Percentiles rank a stretch among this genome's conserved stretches.
Conservation (phyloP, 2,113 vertebrate genomes). For the Sander lucioperca region DNA sequence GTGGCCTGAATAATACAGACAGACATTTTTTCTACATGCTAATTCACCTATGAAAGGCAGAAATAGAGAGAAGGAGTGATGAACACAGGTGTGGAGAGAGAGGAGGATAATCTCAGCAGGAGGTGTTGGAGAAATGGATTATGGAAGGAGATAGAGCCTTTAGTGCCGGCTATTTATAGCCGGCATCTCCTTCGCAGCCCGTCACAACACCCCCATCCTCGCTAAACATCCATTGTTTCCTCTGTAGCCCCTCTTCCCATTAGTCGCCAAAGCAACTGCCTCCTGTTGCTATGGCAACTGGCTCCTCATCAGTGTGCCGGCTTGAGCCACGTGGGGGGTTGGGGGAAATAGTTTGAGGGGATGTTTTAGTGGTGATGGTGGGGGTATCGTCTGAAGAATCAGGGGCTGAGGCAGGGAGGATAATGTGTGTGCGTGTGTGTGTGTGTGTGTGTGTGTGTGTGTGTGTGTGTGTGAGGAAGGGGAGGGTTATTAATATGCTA, state of each 20-base stretch:
- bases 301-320: conserved; percentile 64
- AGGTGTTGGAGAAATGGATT: not conserved
- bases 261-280: conserved; percentile 87
- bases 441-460: not conserved
- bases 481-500: conserved; percentile 33
- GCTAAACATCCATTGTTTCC: conserved; percentile 71
- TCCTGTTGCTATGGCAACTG: conserved; percentile 82
- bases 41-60: conserved; percentile 15
- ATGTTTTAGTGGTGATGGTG: conserved; percentile 38
- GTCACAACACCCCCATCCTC: conserved; percentile 62
- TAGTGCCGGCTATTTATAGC: conserved; percentile 73
- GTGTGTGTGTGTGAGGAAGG: not conserved
- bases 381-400: conserved; percentile 27
- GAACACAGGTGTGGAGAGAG: conserved; percentile 33
- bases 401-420: conserved; percentile 18
- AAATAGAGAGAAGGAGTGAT: conserved; percentile 8
- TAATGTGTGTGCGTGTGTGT: not conserved
- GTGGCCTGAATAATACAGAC: conserved; percentile 4
- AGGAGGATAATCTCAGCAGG: conserved; percentile 16
- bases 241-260: conserved; percentile 60
- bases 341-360: conserved; percentile 16
- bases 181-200: conserved; percentile 28
- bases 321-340: conserved; percentile 55
- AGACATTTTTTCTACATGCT: not conserved
- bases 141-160: conserved; percentile 42